Percentiles rank a stretch among this genome's conserved stretches.
Conservation (phyloP, 2,888 invertebrate genomes). For the Pheosia gnoma region DNA sequence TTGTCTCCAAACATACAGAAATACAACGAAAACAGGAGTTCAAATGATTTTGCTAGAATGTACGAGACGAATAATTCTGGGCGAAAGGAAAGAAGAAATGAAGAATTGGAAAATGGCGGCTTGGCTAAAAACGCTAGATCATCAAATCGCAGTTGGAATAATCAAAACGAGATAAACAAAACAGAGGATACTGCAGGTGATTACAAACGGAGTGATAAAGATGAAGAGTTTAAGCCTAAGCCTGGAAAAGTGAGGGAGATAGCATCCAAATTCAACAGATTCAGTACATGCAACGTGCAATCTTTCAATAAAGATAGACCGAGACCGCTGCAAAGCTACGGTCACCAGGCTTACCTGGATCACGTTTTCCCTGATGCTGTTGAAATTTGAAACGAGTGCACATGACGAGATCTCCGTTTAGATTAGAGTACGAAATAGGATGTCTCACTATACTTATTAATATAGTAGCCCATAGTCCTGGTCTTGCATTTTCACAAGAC, state of each 20-base stretch:
- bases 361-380: constrained; percentile 85
- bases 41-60: constrained; percentile 57
- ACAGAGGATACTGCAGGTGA: constrained; percentile 46
- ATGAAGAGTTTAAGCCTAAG: constrained; percentile 59
- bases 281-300: constrained; percentile 55
- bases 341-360: constrained; percentile 85
- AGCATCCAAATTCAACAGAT: constrained; percentile 72
- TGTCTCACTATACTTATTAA: constrained; percentile 44
- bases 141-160: constrained; percentile 54
- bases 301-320: constrained; percentile 75
- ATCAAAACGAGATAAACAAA: constrained; percentile 49
- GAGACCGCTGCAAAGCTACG: constrained; percentile 83
- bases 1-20: constrained; percentile 46
- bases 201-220: constrained; percentile 17
- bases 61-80: constrained; percentile 67
- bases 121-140: constrained; percentile 42
- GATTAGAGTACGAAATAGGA: constrained; percentile 13
- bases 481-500: no score
- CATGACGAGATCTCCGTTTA: constrained; percentile 44
- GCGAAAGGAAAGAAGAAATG: constrained; percentile 42
- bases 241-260: constrained; percentile 78
- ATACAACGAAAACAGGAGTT: constrained; percentile 57
- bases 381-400: constrained; percentile 62
- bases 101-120: constrained; percentile 31
- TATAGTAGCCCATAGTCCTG: constrained; percentile 31